Conservation (phyloP, 2,113 vertebrate species). For the Nymphicus hollandicus region DNA sequence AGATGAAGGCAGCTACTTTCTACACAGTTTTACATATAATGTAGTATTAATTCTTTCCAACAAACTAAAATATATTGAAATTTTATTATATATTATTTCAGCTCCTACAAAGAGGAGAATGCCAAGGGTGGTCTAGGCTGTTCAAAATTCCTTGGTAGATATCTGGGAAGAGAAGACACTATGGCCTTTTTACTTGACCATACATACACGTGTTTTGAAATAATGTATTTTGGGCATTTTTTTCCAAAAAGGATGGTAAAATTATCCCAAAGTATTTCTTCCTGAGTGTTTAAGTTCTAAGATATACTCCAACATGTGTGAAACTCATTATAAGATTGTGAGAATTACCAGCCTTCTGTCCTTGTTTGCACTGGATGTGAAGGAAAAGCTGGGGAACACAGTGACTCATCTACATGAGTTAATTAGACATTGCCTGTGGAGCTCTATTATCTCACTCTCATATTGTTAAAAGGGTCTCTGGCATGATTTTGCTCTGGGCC, state of each 20-base stretch:
- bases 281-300: neutral
- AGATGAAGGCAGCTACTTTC: neutral
- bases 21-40: neutral
- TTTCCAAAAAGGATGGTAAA: neutral
- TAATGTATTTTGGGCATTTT: fast-evolving
- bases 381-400: neutral
- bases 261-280: neutral
- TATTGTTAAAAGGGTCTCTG: constrained; percentile 21
- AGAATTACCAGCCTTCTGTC: neutral
- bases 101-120: neutral
- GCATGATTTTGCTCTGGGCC: neutral
- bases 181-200: neutral
- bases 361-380: neutral
- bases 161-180: neutral
- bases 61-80: neutral
- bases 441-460: constrained; percentile 7
- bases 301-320: neutral
- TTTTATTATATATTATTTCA: neutral
- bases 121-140: neutral
- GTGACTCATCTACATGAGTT: constrained; percentile 3
- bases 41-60: neutral
- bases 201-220: neutral
- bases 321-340: neutral
- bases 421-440: constrained; percentile 42
- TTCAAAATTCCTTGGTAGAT: neutral